Base-by-base conservation (phyloP, 1,140 invertebrate genomes). In the Pemphigus obesinymphae region DNA sequence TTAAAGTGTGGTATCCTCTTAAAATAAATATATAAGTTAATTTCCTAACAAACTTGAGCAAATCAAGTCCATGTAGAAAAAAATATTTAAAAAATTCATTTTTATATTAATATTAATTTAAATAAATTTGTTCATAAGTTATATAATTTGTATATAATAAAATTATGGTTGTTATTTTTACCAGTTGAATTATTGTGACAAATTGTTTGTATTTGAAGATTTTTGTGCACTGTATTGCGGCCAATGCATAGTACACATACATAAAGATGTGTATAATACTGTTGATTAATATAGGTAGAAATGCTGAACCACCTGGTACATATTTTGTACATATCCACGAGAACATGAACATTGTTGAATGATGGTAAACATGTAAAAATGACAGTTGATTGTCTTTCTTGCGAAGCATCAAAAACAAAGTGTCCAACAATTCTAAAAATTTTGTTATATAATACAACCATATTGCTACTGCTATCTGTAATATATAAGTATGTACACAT, bases 381-480 rank as follows among this genome's bases (percentile, higher is more conserved):
- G 93, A 95, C 75, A 97, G 87, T 87, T 97, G 95, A 83, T 92
- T 92, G 82, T 93, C 91, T 85, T 97, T 97, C 86, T 96, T 96
- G 48, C 95, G 89, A 43, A 97, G 86, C 82, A 97, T 96, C 84
- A 97, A 95, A 89, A 97, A 97, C 84, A 94, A 90, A 0, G 96
- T 98, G 87, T 98, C 97, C 84, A 93, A 91, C 87, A 99, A 96
- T 87, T 99, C 97, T 31, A 98, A 87, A 31, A 96, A 89, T 88
- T 98, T 98, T 37, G 96, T 97, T 85, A 97, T 92, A 86, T 97
- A 98, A 86, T 97, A 99, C 95, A 95, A 97, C 96, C 96, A 99
- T 23, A 98, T 91, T 0, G 96, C 95, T 85, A 93, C 90, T 0
- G 96, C 94, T 87, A 98, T 96, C 96, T 97, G 87, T 29, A 84